phyloP scores from a whole-genome alignment of 2,113 vertebrate genomes.

The Leiothrix lutea region DNA sequence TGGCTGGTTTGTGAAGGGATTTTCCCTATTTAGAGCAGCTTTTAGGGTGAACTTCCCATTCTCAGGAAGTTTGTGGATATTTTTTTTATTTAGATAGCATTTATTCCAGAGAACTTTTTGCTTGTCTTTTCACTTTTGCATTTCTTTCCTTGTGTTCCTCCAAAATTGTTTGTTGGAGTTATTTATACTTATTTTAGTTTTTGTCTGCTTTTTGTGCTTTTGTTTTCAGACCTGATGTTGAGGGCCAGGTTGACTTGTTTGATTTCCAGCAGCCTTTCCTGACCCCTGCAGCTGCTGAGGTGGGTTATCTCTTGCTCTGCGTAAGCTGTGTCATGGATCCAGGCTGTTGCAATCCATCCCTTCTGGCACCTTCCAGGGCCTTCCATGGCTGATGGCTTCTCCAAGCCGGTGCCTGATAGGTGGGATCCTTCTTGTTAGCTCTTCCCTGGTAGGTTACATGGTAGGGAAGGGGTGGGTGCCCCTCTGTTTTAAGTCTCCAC shows the following conservation, averaged over 20 bases:
- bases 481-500: not conserved
- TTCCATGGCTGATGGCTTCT: rapidly evolving
- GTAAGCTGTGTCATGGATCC: not conserved
- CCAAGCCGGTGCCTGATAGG: rapidly evolving
- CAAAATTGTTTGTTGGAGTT: too few species aligned
- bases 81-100: not conserved
- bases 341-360: rapidly evolving
- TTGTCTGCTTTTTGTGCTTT: not conserved
- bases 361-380: rapidly evolving
- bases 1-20: not conserved
- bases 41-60: not conserved
- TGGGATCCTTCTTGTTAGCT: not conserved
- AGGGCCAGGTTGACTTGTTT: not conserved
- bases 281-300: not conserved
- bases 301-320: not conserved
- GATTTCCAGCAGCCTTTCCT: not conserved
- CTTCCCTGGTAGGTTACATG: not conserved
- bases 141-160: not conserved
- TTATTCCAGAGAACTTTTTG: not conserved
- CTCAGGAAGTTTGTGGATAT: not conserved
- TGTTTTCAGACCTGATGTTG: not conserved
- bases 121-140: not conserved
- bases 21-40: not conserved
- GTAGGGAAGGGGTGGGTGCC: not conserved
- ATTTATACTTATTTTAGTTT: not conserved